These are phyloP conservation scores for Bombus superbus DNA, from an alignment of 1,140 invertebrate species.

Conservation along the genomic window DNA sequence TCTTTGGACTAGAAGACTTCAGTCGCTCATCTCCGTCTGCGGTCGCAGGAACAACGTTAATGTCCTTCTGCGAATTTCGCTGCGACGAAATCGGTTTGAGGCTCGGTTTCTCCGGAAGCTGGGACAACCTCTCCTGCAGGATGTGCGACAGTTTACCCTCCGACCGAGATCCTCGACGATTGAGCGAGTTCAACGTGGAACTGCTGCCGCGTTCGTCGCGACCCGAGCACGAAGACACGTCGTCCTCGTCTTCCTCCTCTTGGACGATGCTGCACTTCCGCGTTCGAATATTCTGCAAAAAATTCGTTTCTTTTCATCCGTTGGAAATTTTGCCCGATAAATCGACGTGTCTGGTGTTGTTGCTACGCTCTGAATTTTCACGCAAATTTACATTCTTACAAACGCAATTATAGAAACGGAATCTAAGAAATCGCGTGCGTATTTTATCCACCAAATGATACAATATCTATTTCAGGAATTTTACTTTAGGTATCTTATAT, in stretches of 20 bases:
- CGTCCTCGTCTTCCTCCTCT: slow-evolving; percentile 90
- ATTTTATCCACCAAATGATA: too few relatives aligned
- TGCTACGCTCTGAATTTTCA: too few relatives aligned
- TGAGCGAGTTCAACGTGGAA: slow-evolving; percentile 79
- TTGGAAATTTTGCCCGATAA: not conserved
- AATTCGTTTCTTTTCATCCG: slow-evolving; percentile 27
- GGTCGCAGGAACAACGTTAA: slow-evolving; percentile 4
- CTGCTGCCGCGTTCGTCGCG: slow-evolving; percentile 82
- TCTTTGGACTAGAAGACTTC: slow-evolving; percentile 50
- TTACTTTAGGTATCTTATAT: too few relatives aligned
- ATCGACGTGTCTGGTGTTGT: not conserved
- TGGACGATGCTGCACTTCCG: slow-evolving; percentile 95
- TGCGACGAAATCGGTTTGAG: slow-evolving; percentile 55
- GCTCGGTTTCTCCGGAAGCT: slow-evolving; percentile 72
- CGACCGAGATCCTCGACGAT: slow-evolving; percentile 85
- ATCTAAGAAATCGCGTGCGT: too few relatives aligned
- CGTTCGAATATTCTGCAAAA: slow-evolving; percentile 83
- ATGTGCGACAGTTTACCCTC: slow-evolving; percentile 84
- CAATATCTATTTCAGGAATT: too few relatives aligned
- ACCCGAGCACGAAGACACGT: slow-evolving; percentile 83
- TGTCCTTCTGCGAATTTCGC: slow-evolving; percentile 52
- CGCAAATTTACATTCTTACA: too few relatives aligned
- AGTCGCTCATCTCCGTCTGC: slow-evolving; percentile 58
- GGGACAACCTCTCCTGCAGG: slow-evolving; percentile 75
- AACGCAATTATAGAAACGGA: too few relatives aligned